A percentile compares a stretch with the other conserved stretches of the same genome.
Conservation (phyloP, 2,113 vertebrate genomes). For the Phodopus roborovskii region DNA sequence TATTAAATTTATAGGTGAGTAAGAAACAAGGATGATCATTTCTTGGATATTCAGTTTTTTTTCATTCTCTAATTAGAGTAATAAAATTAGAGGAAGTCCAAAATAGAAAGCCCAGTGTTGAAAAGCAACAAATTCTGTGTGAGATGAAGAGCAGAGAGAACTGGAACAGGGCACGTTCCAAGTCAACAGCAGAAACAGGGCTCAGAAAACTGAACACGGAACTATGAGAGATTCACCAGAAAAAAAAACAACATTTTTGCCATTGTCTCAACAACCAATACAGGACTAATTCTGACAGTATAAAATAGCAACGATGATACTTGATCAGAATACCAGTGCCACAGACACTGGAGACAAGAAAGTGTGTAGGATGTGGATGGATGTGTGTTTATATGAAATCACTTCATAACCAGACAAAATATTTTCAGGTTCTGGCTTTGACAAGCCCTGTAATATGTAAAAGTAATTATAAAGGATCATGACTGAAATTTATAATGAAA, state of each 20-base stretch:
- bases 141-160: background rate
- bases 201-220: background rate
- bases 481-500: background rate
- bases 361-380: background rate
- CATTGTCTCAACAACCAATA: background rate
- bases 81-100: background rate
- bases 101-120: background rate
- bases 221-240: background rate
- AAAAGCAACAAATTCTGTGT: background rate
- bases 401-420: background rate
- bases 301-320: background rate
- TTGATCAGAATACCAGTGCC: background rate
- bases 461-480: background rate
- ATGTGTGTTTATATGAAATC: background rate
- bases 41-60: background rate
- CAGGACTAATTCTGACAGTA: background rate
- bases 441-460: background rate
- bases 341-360: background rate
- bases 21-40: background rate
- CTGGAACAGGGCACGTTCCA: background rate
- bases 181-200: background rate
- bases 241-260: background rate
- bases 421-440: background rate
- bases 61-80: background rate
- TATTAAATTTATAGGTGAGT: background rate